Evolutionary conservation across 2,888 invertebrate genomes (phyloP).

Genomic region (Hetaerina titia): DNA sequence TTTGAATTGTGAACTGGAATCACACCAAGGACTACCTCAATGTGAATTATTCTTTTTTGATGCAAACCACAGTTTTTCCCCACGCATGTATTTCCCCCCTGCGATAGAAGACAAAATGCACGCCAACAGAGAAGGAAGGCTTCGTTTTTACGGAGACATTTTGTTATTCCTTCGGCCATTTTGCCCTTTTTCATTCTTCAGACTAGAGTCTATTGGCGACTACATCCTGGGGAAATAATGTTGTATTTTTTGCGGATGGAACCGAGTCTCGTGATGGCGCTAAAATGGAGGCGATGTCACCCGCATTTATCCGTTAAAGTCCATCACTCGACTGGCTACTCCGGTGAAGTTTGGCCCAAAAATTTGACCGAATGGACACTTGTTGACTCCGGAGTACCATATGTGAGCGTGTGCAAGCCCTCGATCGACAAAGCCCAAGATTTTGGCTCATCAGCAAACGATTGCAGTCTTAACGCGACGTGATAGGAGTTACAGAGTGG

Average conservation of each 20-base stretch:
- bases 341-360: background rate
- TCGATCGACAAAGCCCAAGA: background rate
- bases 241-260: background rate
- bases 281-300: background rate
- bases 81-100: too few species aligned
- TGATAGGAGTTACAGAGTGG: background rate
- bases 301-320: background rate
- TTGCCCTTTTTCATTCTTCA: background rate
- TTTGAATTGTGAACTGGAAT: too few species aligned
- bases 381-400: background rate
- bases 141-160: background rate
- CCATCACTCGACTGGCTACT: background rate
- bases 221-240: background rate
- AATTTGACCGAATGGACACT: conserved; percentile 25
- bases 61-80: too few species aligned
- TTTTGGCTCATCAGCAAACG: conserved; percentile 5
- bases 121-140: background rate
- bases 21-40: too few species aligned
- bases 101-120: background rate
- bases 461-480: background rate
- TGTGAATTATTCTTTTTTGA: too few species aligned
- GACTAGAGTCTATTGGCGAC: background rate
- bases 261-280: background rate
- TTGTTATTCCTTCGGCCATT: background rate
- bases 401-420: background rate